Evolutionary conservation across 2,113 vertebrate species (phyloP).

Genomic region (Oreochromis niloticus): DNA sequence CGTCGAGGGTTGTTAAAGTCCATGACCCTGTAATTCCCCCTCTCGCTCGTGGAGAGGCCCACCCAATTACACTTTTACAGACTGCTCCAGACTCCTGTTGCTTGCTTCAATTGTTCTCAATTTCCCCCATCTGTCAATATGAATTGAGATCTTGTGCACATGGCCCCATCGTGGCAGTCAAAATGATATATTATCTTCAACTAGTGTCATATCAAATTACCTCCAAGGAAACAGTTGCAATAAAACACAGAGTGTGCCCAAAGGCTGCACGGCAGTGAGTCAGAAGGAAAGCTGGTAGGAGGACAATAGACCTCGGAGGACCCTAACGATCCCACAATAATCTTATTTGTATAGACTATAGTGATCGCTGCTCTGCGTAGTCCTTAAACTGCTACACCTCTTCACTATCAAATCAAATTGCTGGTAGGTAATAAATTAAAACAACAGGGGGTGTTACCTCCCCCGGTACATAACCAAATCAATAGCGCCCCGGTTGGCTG

Average conservation of each 20-base stretch:
- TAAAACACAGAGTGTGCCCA: conserved; percentile 19
- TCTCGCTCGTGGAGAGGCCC: neutral
- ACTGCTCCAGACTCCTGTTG: conserved; percentile 15
- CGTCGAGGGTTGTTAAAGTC: conserved; percentile 29
- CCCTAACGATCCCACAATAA: conserved; percentile 1
- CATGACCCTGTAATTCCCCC: conserved; percentile 42
- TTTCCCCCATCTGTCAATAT: conserved; percentile 49
- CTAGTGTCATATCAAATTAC: conserved; percentile 53
- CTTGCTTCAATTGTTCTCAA: conserved; percentile 33
- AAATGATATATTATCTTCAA: conserved; percentile 49
- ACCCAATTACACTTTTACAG: conserved; percentile 48
- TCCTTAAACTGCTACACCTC: conserved; percentile 1
- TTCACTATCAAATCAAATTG: conserved; percentile 44
- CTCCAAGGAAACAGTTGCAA: conserved; percentile 37
- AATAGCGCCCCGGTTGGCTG: conserved; percentile 57
- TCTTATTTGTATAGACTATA: neutral
- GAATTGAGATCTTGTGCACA: conserved; percentile 38
- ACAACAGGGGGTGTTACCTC: conserved; percentile 18
- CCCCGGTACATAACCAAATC: conserved; percentile 36
- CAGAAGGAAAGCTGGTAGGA: conserved; percentile 8
- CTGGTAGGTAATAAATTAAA: conserved; percentile 60
- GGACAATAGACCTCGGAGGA: neutral
- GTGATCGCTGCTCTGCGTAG: neutral
- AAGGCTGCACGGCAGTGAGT: conserved; percentile 6
- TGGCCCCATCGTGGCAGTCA: conserved; percentile 44